These are phyloP conservation scores for Sebastes kiyomatsui DNA, from an alignment of 2,797 vertebrate species.

Conservation along the genomic window DNA sequence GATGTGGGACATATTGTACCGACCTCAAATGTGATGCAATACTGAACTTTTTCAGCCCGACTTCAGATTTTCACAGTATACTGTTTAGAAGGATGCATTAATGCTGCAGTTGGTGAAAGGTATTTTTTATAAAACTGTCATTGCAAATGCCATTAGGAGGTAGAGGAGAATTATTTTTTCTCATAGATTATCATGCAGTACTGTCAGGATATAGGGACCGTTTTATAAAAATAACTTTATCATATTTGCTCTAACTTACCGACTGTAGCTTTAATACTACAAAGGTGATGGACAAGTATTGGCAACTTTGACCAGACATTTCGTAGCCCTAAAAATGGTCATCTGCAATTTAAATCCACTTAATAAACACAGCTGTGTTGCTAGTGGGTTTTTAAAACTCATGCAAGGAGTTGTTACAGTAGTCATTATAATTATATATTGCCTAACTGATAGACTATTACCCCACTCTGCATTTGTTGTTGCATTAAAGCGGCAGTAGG, in stretches of 20 bases:
- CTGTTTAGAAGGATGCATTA: not conserved
- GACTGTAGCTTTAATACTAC: not conserved
- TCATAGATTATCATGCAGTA: too few species aligned
- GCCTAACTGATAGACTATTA: too few species aligned
- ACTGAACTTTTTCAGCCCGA: not conserved
- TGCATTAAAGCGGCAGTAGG: not conserved
- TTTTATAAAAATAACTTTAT: too few species aligned
- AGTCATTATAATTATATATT: not conserved
- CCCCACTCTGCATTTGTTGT: not conserved
- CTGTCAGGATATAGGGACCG: too few species aligned
- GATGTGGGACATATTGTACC: not conserved
- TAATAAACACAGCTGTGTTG: not conserved
- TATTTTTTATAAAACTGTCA: too few species aligned
- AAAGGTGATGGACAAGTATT: not conserved
- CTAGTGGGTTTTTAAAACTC: not conserved
- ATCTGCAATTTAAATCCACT: not conserved
- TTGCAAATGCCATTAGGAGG: too few species aligned
- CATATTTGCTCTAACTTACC: too few species aligned
- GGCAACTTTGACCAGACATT: not conserved
- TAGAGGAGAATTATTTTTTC: too few species aligned
- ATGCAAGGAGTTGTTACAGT: too few species aligned
- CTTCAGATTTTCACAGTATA: not conserved
- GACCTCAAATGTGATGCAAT: constrained; percentile 1
- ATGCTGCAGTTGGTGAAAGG: not conserved
- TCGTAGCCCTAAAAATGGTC: too few species aligned